Base-by-base conservation (phyloP, 1,140 invertebrate species). In the Trachymyrmex cornetzi region DNA sequence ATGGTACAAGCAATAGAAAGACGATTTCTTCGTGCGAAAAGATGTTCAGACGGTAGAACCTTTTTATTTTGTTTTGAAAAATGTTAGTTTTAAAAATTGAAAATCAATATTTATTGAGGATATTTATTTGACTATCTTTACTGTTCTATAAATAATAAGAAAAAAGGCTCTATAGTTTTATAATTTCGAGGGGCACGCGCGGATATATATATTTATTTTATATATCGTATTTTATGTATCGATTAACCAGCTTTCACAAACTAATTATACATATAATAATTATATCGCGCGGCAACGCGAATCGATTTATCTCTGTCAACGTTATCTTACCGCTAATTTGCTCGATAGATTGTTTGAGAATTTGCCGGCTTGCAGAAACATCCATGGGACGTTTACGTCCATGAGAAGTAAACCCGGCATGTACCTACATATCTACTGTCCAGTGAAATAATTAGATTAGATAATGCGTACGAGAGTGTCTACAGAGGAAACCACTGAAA, bases 311-410 rank as follows among this genome's bases (percentile, higher is more conserved):
- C 94, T 94, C 93, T 94, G 94, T 95, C 94, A 94, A 89, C 91
- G 92, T 94, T 94, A 95, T 94, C 94, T 90, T 77, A 82, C 86
- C 86, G 90, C 93, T 94, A 94, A 95, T 95, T 95, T 94, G 93
- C 94, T 93, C 94, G 92, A 93, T 94, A 91, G 90, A 69, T 91
- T 89, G 90, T 89, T 84, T 71, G 59, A 38, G 27, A 57, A 24
- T 61, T 79, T 69, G 53, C 71, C 24, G 57, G 7, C 16, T 44
- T 19, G 61, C 53, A 59, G 34, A 11, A 53, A 53, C 14, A 67
- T 77, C 11, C 24, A 61, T n/a, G 38, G 16, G 50, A 61, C 30
- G 2, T 30, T 30, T 30, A 30, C 19, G 74, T 77, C 11, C 24
- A 61, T n/a, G 38, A 12, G 44, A 63, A 87, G 86, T 44, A 90